A percentile compares a stretch with the other conserved stretches of the same genome.
Evolutionary conservation across 2,888 invertebrate species (phyloP).

Genomic region (Melanostoma mellinum): DNA sequence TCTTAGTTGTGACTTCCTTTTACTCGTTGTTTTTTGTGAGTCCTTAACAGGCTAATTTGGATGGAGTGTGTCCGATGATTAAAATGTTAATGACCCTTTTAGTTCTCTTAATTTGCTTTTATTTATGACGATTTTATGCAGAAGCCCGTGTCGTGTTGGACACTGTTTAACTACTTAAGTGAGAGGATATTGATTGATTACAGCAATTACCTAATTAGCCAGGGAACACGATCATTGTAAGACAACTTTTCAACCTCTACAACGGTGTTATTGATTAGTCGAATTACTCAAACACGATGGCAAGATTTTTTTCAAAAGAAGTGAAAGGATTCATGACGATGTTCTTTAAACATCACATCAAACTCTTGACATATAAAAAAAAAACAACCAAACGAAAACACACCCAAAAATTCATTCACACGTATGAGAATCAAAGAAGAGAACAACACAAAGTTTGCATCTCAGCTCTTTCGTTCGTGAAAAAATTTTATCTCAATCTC

Average conservation of each 20-base stretch:
- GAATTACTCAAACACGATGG: not conserved
- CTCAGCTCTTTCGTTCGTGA: slow-evolving; percentile 14
- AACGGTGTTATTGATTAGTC: too few relatives aligned
- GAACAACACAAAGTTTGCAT: not conserved
- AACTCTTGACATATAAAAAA: too few relatives aligned
- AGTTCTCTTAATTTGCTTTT: slow-evolving; percentile 31
- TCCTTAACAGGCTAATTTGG: slow-evolving; percentile 44
- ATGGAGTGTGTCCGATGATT: slow-evolving; percentile 34
- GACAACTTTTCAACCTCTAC: too few relatives aligned
- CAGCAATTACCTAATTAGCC: slow-evolving; percentile 34
- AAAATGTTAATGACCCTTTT: slow-evolving; percentile 60
- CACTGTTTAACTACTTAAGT: slow-evolving; percentile 6
- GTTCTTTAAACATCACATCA: too few relatives aligned
- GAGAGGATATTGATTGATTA: slow-evolving; percentile 34
- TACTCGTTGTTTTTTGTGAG: slow-evolving; percentile 4
- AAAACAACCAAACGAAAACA: too few relatives aligned
- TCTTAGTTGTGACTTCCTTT: slow-evolving; percentile 10
- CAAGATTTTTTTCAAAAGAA: too few relatives aligned
- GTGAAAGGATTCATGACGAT: not conserved
- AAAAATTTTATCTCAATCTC: not conserved
- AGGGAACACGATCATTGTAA: not conserved
- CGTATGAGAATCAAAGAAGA: not conserved
- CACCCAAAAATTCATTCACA: too few relatives aligned
- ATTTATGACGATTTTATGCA: slow-evolving; percentile 31
- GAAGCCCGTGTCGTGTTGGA: slow-evolving; percentile 24